Base-by-base conservation (phyloP, 2,113 vertebrate species). In the Spilogale gracilis region DNA sequence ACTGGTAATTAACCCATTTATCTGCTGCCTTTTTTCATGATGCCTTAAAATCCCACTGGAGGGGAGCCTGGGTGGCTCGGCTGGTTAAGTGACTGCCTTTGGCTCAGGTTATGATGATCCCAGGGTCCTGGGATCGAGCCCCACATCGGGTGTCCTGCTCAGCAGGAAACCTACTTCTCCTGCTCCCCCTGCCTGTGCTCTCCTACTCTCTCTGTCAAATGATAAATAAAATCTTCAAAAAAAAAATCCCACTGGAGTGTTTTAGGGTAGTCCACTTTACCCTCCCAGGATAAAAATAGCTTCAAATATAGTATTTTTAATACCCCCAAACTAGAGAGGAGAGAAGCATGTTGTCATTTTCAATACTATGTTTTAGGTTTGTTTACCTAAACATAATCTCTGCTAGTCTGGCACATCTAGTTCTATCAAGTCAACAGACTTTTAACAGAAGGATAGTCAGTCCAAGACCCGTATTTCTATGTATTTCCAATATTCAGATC, bases 201-300 rank as follows among this genome's bases (percentile, higher is more conserved):
- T 56, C 54, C 54, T 56, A 17, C 16, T 56, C 16, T 56, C 54
- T 56, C 54, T 56, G 54, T 56, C 54, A 56, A 56, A 56, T 56
- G 18, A 56, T 56, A 56, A 17, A 18, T 56, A 56, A 17, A 56
- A 56, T 56, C 54, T 56, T 56, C 5, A 56, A 56, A 56, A 56
- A 56, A 56, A 56, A 56, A 56, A 18, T 56, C 54, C 54, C 54
- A 43, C 2, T 52, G 63, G 76, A 73, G 43, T 79, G 1, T 73
- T 91, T 38, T 67, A 58, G 60, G 43, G 38, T 20, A 56, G 52
- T 80, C 80, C 10, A 52, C n/a, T 83, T 54, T 13, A 65, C 14
- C 67, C 27, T 78, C 20, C 38, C 25, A 87, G 74, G 82, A 94
- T 89, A 73, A 91, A 84, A 93, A 91, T 50, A 65, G 9, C 48